Conservation (phyloP, 2,797 vertebrate species). For the Mormyrus proboscirostris region DNA sequence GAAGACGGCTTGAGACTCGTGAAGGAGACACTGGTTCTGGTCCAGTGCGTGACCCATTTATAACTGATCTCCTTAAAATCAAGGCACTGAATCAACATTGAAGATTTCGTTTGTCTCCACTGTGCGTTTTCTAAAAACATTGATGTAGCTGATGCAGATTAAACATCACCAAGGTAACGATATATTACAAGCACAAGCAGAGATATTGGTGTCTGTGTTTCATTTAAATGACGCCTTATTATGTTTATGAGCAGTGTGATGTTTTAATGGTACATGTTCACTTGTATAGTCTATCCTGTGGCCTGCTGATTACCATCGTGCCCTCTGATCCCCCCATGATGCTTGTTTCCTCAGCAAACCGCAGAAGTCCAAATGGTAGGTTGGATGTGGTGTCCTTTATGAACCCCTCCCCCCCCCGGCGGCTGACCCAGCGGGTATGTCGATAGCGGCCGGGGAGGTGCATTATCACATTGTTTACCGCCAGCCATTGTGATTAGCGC, state of each 20-base stretch:
- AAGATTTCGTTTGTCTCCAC: not conserved
- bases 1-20: not conserved
- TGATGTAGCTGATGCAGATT: not conserved
- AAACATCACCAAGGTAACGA: not conserved
- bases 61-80: not conserved
- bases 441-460: constrained; percentile 62
- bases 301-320: not conserved
- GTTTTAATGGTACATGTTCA: not conserved
- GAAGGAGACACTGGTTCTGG: not conserved
- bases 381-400: not conserved
- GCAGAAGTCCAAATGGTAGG: not conserved
- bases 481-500: constrained; percentile 60
- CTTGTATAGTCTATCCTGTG: not conserved
- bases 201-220: not conserved
- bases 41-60: not conserved
- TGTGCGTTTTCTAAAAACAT: not conserved
- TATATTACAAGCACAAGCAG: not conserved
- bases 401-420: not conserved
- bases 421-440: constrained; percentile 35
- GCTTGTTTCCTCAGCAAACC: not conserved
- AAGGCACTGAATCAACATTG: not conserved
- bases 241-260: not conserved
- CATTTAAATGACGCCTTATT: not conserved
- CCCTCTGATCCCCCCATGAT: not conserved
- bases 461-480: constrained; percentile 61